These are phyloP conservation scores for Chloroceryle aenea DNA, from an alignment of 2,113 vertebrate genomes.

Conservation along the genomic window DNA sequence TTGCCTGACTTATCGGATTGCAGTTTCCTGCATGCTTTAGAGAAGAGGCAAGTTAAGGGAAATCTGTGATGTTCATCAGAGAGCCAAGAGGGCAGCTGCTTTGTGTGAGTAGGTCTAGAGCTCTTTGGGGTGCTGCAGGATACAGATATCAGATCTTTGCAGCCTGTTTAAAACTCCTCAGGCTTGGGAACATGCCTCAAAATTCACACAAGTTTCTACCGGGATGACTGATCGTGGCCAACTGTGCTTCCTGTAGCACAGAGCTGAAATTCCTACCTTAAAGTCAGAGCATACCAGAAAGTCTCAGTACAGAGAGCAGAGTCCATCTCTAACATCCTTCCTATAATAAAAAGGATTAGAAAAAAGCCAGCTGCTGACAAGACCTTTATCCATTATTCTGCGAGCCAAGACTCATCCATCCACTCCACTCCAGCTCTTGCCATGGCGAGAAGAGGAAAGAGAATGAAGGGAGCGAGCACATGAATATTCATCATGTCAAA, in stretches of 20 bases:
- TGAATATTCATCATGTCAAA: neutral
- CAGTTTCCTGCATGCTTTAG: slow-evolving; percentile 43
- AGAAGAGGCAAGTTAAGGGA: neutral
- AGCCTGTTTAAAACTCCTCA: neutral
- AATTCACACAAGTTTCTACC: accelerated
- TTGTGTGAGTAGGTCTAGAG: neutral
- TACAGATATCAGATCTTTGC: neutral
- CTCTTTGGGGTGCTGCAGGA: neutral
- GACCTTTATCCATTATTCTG: neutral
- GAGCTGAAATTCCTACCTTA: neutral
- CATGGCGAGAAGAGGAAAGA: neutral
- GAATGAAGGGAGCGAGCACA: neutral
- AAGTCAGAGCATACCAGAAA: neutral
- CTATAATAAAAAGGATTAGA: slow-evolving; percentile 20
- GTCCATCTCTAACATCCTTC: neutral
- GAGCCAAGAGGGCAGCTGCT: neutral
- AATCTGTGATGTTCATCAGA: slow-evolving; percentile 62
- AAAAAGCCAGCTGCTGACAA: slow-evolving; percentile 29
- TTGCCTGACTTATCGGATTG: neutral
- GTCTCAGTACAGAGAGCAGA: neutral
- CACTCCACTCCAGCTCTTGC: neutral
- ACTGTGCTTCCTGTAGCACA: neutral
- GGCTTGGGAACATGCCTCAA: accelerated
- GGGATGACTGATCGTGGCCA: neutral
- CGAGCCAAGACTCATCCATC: neutral